phyloP scores from a whole-genome alignment of 2,113 vertebrate genomes.

The Rhabdornis inornatus region DNA sequence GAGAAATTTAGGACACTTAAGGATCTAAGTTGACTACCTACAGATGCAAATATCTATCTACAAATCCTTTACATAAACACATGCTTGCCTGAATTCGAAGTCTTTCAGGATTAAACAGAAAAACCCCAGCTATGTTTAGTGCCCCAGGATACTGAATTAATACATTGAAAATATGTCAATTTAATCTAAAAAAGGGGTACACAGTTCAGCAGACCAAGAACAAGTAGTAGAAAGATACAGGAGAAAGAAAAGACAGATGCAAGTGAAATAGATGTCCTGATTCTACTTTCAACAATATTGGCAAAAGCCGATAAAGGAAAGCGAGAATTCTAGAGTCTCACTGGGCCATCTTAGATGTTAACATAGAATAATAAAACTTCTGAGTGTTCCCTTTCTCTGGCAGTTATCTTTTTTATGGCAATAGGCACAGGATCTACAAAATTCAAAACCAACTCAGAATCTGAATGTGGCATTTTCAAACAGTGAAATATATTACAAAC shows the following conservation, averaged over 20 bases:
- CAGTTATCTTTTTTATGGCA: neutral
- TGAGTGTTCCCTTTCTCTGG: neutral
- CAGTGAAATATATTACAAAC: neutral
- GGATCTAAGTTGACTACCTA: neutral
- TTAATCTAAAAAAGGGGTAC: neutral
- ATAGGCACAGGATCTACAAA: neutral
- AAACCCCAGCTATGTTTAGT: neutral
- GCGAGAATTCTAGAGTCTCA: neutral
- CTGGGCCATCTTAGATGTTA: neutral
- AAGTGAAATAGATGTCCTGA: neutral
- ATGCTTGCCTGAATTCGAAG: neutral
- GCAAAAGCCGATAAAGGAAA: neutral
- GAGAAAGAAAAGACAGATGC: neutral
- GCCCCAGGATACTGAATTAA: neutral
- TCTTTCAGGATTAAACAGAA: neutral
- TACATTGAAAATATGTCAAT: neutral
- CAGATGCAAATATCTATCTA: neutral
- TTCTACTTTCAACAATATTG: neutral
- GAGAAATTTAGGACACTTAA: neutral
- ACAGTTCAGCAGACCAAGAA: neutral
- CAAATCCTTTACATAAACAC: neutral
- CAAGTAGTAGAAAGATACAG: neutral
- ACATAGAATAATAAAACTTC: neutral
- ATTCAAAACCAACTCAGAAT: neutral
- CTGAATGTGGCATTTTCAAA: neutral